Percentiles rank a stretch among this genome's conserved stretches.
These are phyloP conservation scores for Phanerotoma sp. DNA, from an alignment of 2,888 invertebrate genomes.

Conservation along the genomic window DNA sequence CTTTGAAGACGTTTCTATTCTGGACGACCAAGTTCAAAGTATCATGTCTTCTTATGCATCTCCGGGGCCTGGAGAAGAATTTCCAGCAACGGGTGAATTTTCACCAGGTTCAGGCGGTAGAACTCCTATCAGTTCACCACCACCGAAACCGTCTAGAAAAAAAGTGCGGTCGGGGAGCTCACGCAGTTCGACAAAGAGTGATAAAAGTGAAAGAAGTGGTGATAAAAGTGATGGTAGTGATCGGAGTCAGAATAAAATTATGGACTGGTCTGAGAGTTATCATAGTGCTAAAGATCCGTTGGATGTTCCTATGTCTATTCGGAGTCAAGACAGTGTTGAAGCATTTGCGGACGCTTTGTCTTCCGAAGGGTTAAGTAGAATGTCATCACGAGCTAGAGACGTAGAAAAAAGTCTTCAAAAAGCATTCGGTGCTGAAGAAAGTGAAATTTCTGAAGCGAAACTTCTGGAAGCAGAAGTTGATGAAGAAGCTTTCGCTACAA, in stretches of 20 bases:
- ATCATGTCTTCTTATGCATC: slow-evolving; percentile 40
- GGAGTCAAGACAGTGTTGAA: slow-evolving; percentile 48
- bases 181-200: slow-evolving; percentile 56
- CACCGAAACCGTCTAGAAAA: slow-evolving; percentile 65
- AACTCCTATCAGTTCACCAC: slow-evolving; percentile 51
- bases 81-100: too few relatives aligned
- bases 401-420: slow-evolving; percentile 25
- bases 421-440: slow-evolving; percentile 16
- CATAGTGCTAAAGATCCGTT: slow-evolving; percentile 50
- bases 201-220: slow-evolving; percentile 43
- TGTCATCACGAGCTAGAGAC: slow-evolving; percentile 11
- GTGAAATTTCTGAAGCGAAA: slow-evolving; percentile 16
- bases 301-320: slow-evolving; percentile 34
- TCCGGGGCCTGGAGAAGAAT: slow-evolving; percentile 35
- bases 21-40: slow-evolving; percentile 68
- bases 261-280: slow-evolving; percentile 48
- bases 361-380: slow-evolving; percentile 31
- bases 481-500: slow-evolving; percentile 36
- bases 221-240: slow-evolving; percentile 55
- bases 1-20: slow-evolving; percentile 80
- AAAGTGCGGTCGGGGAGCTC: slow-evolving; percentile 62
- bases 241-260: slow-evolving; percentile 36
- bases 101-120: slow-evolving; percentile 32
- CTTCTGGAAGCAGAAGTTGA: background rate
- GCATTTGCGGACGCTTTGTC: slow-evolving; percentile 52